These are phyloP conservation scores for Tinamus major DNA, from an alignment of 2,797 vertebrate genomes.

Conservation along the genomic window DNA sequence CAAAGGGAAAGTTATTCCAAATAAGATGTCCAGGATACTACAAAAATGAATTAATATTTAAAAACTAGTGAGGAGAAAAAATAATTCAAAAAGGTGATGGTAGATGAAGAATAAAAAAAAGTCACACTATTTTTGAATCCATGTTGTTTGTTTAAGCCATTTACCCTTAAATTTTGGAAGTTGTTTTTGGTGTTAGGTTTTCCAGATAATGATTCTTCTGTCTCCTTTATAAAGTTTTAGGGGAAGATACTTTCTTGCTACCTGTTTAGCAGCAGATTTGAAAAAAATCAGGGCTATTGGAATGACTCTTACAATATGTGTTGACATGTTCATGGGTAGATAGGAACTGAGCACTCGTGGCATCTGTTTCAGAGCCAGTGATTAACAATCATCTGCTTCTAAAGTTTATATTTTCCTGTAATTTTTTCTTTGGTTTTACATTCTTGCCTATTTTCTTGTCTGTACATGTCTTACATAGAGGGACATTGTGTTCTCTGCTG, in stretches of 20 bases:
- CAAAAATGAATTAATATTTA: background rate
- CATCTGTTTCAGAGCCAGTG: background rate
- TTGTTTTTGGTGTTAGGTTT: background rate
- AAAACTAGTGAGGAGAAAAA: background rate
- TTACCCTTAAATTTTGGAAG: background rate
- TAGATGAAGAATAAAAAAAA: background rate
- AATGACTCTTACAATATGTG: background rate
- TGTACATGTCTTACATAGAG: background rate
- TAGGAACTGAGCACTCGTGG: background rate
- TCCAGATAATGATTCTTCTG: background rate
- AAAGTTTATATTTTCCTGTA: background rate
- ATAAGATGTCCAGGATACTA: background rate
- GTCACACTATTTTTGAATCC: background rate
- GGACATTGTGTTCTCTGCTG: background rate
- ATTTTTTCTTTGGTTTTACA: conserved; percentile 14
- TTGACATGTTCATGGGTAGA: background rate
- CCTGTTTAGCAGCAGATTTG: background rate
- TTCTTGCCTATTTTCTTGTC: background rate
- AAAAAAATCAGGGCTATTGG: background rate
- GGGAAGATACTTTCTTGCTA: background rate
- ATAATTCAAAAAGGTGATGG: background rate
- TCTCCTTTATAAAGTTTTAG: background rate
- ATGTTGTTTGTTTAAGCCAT: background rate
- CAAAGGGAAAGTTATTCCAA: background rate
- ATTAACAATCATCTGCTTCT: background rate